A percentile compares a stretch with the other conserved stretches of the same genome.
Conservation (phyloP, 2,888 invertebrate species). For the Mimumesa dahlbomi region DNA sequence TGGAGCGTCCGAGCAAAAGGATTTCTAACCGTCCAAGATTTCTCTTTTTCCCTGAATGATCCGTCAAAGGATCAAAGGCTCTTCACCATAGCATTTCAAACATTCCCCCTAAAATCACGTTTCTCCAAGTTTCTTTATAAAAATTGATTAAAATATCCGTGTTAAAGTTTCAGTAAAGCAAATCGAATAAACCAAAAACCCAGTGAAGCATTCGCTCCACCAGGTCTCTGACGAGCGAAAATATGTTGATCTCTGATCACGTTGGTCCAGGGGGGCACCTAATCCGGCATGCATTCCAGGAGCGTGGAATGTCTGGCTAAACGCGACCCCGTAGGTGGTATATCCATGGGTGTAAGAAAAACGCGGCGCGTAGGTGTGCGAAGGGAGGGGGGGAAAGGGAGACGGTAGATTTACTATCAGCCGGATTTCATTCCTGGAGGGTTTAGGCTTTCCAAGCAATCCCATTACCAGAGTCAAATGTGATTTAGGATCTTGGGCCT, state of each 20-base stretch:
- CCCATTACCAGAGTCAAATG: slow-evolving; percentile 75
- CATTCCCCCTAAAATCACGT: no score
- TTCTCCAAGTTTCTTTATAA: no score
- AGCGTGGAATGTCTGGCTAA: slow-evolving; percentile 45
- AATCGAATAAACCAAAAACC: no score
- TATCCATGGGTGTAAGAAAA: slow-evolving; percentile 35
- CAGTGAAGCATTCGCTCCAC: no score
- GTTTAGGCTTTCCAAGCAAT: slow-evolving; percentile 69
- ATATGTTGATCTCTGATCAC: no score
- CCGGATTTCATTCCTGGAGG: slow-evolving; percentile 67
- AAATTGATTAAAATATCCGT: no score
- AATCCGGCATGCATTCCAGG: slow-evolving; percentile 39
- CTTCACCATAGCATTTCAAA: no score
- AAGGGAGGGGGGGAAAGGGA: slow-evolving; percentile 40
- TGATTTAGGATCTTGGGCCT: slow-evolving; percentile 77
- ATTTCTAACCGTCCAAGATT: slow-evolving; percentile 16
- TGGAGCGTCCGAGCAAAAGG: slow-evolving; percentile 21
- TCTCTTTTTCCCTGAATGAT: slow-evolving; percentile 32
- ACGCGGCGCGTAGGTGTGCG: slow-evolving; percentile 10
- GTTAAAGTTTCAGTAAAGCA: no score
- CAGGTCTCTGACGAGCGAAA: no score
- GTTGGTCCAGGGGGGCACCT: no score
- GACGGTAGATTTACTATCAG: slow-evolving; percentile 73
- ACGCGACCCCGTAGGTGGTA: slow-evolving; percentile 34
- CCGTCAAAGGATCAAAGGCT: neutral